phyloP scores from a whole-genome alignment of 1,140 invertebrate species.

The Drosophila quadrilineata region DNA sequence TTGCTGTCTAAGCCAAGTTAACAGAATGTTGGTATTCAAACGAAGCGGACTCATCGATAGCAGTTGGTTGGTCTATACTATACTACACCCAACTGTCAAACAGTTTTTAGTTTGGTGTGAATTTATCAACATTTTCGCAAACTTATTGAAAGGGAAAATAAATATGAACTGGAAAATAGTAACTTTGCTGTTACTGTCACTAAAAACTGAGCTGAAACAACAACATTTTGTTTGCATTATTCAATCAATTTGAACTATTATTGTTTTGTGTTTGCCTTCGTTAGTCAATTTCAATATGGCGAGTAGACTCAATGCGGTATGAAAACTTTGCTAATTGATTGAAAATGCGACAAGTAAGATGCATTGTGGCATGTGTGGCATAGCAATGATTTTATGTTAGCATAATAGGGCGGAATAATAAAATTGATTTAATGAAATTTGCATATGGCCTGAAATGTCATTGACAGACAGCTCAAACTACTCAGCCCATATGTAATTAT shows the following conservation, averaged over 20 bases:
- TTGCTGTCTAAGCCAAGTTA: conserved; percentile 7
- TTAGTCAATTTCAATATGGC: background rate
- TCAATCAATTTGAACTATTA: too few species aligned
- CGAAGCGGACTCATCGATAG: background rate
- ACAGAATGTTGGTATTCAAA: conserved; percentile 20
- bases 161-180: too few species aligned
- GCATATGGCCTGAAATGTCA: background rate
- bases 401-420: background rate
- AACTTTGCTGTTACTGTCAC: too few species aligned
- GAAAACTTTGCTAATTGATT: background rate
- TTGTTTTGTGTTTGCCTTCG: background rate
- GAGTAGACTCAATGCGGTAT: too few species aligned
- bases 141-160: too few species aligned
- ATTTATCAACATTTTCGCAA: too few species aligned
- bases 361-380: background rate
- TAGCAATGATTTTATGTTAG: background rate
- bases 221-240: too few species aligned
- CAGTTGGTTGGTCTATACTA: too few species aligned
- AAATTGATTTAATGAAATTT: background rate
- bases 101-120: background rate
- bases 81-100: background rate
- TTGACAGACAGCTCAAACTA: too few species aligned
- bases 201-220: too few species aligned
- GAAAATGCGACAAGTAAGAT: conserved; percentile 4
- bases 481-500: too few species aligned